A percentile compares a stretch with the other conserved stretches of the same genome.
phyloP scores from a whole-genome alignment of 2,797 vertebrate species.

The Hippocampus kuda region DNA sequence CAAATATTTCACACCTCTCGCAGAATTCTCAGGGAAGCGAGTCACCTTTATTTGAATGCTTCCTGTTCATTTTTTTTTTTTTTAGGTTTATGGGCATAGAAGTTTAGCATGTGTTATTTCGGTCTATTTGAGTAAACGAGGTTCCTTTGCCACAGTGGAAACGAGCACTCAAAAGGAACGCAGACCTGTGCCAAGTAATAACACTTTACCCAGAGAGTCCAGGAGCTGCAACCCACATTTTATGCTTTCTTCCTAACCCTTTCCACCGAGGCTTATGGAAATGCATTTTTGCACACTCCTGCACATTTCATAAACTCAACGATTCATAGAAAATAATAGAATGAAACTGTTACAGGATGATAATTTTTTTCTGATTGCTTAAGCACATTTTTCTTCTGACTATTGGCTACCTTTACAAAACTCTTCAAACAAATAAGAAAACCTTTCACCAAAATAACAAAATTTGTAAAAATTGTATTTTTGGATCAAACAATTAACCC shows the following conservation, averaged over 20 bases:
- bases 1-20: slow-evolving; percentile 7
- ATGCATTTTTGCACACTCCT: not conserved
- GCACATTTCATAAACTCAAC: not conserved
- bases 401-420: no score
- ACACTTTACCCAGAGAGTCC: not conserved
- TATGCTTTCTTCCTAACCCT: not conserved
- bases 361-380: no score
- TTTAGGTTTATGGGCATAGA: not conserved
- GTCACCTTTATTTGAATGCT: slow-evolving; percentile 1
- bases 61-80: slow-evolving; percentile 1
- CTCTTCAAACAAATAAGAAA: no score
- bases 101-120: not conserved
- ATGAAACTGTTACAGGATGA: no score
- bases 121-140: slow-evolving; percentile 12
- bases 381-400: no score
- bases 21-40: slow-evolving; percentile 7
- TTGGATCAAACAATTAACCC: no score
- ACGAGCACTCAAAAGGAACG: not conserved
- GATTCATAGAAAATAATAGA: not conserved
- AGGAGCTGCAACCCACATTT: not conserved
- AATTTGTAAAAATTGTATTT: no score
- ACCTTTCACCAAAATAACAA: no score
- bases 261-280: not conserved
- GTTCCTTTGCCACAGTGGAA: slow-evolving; percentile 3
- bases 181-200: not conserved